phyloP scores from a whole-genome alignment of 2,888 invertebrate species.

The Platerodrilus igneus region DNA sequence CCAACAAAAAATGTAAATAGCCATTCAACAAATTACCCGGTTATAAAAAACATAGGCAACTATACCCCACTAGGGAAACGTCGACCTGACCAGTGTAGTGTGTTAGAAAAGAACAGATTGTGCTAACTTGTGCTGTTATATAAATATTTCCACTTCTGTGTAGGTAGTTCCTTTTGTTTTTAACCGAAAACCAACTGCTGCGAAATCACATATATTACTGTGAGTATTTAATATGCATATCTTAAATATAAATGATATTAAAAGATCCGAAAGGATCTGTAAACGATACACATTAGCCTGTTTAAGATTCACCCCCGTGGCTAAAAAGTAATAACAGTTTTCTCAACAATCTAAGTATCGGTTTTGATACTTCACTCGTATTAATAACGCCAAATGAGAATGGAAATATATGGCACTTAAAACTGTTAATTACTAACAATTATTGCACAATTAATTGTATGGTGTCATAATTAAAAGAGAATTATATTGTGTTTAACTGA shows the following conservation, averaged over 20 bases:
- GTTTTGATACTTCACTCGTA: conserved; percentile 17
- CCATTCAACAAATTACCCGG: too few species aligned
- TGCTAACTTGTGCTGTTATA: conserved; percentile 9
- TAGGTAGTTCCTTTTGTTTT: conserved; percentile 30
- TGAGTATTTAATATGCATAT: conserved; percentile 27
- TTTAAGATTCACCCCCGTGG: conserved; percentile 22
- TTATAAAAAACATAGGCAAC: too few species aligned
- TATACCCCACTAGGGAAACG: too few species aligned
- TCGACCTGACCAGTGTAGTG: too few species aligned
- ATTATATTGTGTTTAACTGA: too few species aligned
- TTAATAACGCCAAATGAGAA: conserved; percentile 22
- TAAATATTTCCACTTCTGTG: conserved; percentile 31
- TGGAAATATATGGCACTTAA: conserved; percentile 18
- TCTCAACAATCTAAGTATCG: conserved; percentile 21
- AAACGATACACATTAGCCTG: conserved; percentile 22
- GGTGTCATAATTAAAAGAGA: too few species aligned
- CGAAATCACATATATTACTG: conserved; percentile 24
- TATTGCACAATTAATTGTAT: too few species aligned
- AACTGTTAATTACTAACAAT: too few species aligned
- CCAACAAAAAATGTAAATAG: too few species aligned
- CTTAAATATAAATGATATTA: conserved; percentile 25
- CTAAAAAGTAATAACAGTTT: conserved; percentile 20
- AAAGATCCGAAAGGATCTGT: conserved; percentile 19
- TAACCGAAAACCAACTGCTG: conserved; percentile 23
- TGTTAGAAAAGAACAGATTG: background rate